These are phyloP conservation scores for Sternarchorhynchus goeldii DNA, from an alignment of 2,797 vertebrate genomes.

Conservation along the genomic window DNA sequence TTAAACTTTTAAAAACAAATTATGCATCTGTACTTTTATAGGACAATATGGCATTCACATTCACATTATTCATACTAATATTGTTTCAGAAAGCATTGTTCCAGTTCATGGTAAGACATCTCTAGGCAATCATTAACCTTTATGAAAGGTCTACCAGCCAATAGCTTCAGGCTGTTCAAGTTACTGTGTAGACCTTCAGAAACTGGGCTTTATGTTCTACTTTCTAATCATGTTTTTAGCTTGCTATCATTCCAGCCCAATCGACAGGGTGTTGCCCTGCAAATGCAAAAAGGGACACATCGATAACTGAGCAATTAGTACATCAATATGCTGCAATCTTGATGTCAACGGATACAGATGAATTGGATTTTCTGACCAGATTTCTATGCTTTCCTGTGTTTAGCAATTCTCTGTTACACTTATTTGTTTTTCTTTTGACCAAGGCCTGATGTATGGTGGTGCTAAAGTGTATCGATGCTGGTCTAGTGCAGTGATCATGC, in stretches of 20 bases:
- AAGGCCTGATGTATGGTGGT: slow-evolving; percentile 45
- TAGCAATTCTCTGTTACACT: slow-evolving; percentile 63
- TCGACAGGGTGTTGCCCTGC: slow-evolving; percentile 66
- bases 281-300: slow-evolving; percentile 74
- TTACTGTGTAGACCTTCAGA: slow-evolving; percentile 46
- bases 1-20: not conserved
- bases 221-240: slow-evolving; percentile 61
- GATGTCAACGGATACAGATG: slow-evolving; percentile 72
- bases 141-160: slow-evolving; percentile 9
- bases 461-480: slow-evolving; percentile 52
- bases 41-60: not conserved
- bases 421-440: slow-evolving; percentile 63
- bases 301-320: slow-evolving; percentile 76
- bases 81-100: slow-evolving; percentile 33
- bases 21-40: not conserved
- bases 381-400: slow-evolving; percentile 70
- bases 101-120: slow-evolving; percentile 22
- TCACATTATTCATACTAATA: slow-evolving; percentile 5
- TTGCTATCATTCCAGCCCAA: slow-evolving; percentile 60
- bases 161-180: slow-evolving; percentile 14
- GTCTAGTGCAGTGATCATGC: slow-evolving; percentile 44
- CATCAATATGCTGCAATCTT: slow-evolving; percentile 74
- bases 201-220: slow-evolving; percentile 45
- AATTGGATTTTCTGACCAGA: slow-evolving; percentile 71
- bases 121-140: slow-evolving; percentile 45